A percentile compares a stretch with the other conserved stretches of the same genome.
Conservation (phyloP, 2,797 vertebrate genomes). For the Scomberomorus guttatus region DNA sequence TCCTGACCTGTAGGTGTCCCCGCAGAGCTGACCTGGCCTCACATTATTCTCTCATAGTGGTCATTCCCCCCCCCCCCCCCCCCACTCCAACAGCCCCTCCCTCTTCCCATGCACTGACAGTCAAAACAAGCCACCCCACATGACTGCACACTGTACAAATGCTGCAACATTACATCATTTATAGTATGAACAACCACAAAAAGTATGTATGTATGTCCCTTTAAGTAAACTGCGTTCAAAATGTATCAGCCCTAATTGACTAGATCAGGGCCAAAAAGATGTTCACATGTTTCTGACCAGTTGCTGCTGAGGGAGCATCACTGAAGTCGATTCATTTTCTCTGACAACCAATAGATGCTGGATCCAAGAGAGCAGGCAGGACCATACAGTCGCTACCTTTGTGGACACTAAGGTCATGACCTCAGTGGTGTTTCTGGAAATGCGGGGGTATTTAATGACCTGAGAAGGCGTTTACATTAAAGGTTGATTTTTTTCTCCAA, state of each 20-base stretch:
- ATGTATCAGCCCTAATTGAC: not conserved
- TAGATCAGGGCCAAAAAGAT: not conserved
- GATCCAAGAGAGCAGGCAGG: not conserved
- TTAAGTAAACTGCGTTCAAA: not conserved
- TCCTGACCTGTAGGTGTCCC: constrained; percentile 75
- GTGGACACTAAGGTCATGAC: not conserved
- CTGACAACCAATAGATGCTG: not conserved
- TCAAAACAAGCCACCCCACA: constrained; percentile 67
- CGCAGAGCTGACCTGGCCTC: constrained; percentile 55
- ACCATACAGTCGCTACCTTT: not conserved
- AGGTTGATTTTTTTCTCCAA: not conserved
- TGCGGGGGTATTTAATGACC: not conserved
- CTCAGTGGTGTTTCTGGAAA: not conserved
- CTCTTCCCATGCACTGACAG: constrained; percentile 27
- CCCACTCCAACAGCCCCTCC: constrained; percentile 11
- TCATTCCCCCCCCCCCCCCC: not conserved
- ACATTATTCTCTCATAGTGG: constrained; percentile 3
- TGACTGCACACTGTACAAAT: constrained; percentile 35
- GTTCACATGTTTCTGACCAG: not conserved
- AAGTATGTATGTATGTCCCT: not conserved
- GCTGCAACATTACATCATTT: constrained; percentile 72
- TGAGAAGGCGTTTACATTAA: not conserved
- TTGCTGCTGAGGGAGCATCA: not conserved
- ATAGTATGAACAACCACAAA: not conserved
- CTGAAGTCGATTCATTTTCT: not conserved